phyloP scores from a whole-genome alignment of 2,797 vertebrate species.

The Chelon auratus region DNA sequence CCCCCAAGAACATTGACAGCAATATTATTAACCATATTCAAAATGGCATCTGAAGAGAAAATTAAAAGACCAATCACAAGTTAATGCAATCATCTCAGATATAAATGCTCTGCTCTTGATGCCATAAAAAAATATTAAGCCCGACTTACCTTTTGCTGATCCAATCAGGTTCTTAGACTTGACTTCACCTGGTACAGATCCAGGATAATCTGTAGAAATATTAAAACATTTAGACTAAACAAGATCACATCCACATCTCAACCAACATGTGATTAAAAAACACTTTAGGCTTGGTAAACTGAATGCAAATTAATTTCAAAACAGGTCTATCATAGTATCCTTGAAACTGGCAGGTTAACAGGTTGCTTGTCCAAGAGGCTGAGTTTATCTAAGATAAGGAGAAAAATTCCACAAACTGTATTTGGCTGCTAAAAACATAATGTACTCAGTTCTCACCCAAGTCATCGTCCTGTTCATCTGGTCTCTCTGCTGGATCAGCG shows the following conservation, averaged over 20 bases:
- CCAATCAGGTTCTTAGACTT: conserved; percentile 94
- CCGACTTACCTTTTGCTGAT: conserved; percentile 92
- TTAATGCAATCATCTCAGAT: neutral
- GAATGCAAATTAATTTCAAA: neutral
- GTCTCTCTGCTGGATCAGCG: conserved; percentile 91
- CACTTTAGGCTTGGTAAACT: neutral
- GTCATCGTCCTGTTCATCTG: conserved; percentile 92
- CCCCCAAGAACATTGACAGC: conserved; percentile 96
- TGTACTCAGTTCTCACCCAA: conserved; percentile 85
- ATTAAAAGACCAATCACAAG: neutral
- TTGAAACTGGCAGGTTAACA: neutral
- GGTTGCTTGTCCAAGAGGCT: neutral
- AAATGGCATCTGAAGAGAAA: conserved; percentile 90
- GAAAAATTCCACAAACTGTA: neutral
- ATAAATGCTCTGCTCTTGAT: neutral
- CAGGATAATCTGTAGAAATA: conserved; percentile 88
- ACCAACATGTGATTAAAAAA: neutral
- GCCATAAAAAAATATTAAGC: neutral
- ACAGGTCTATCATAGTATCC: too few relatives aligned
- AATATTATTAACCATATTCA: conserved; percentile 98
- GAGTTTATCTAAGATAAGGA: neutral
- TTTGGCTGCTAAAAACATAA: neutral
- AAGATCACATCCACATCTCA: neutral
- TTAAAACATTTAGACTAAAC: neutral
- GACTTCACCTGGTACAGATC: conserved; percentile 87